Conservation (phyloP, 2,888 invertebrate genomes). For the Hipparchia sbordonii region DNA sequence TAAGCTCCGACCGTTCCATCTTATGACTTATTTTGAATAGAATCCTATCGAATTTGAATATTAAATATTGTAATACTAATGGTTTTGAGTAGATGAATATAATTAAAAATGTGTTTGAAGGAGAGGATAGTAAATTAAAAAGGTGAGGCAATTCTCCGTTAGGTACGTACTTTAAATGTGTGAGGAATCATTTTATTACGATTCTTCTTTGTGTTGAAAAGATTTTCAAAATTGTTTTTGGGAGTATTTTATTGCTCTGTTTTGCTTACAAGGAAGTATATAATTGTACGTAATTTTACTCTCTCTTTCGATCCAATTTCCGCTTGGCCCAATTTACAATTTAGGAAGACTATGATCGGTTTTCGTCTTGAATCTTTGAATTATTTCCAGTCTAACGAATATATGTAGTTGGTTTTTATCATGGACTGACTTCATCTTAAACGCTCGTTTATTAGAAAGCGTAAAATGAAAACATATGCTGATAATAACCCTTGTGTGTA, state of each 20-base stretch:
- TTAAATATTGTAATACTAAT: constrained; percentile 15
- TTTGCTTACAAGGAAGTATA: too few relatives aligned
- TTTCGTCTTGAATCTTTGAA: not conserved
- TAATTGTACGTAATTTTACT: not conserved
- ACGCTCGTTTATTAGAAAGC: too few relatives aligned
- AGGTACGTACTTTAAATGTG: not conserved
- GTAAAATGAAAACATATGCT: too few relatives aligned
- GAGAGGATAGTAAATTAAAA: not conserved
- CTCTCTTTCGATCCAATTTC: not conserved
- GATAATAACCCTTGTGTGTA: too few relatives aligned
- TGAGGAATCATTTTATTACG: not conserved
- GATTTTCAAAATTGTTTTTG: not conserved
- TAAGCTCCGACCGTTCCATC: constrained; percentile 31
- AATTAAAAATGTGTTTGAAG: constrained; percentile 10
- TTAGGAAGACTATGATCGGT: too few relatives aligned
- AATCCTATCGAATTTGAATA: constrained; percentile 32
- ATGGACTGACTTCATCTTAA: too few relatives aligned
- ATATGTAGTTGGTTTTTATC: too few relatives aligned
- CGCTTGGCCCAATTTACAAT: not conserved
- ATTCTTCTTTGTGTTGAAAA: not conserved
- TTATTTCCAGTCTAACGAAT: not conserved
- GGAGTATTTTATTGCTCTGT: not conserved
- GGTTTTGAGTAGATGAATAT: constrained; percentile 15
- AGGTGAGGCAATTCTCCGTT: not conserved
- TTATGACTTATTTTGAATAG: constrained; percentile 36